Evolutionary conservation across 1,140 invertebrate genomes (phyloP), one percentile per base, ranked within the genome.

Genomic region (Sarcophaga peregrina): DNA sequence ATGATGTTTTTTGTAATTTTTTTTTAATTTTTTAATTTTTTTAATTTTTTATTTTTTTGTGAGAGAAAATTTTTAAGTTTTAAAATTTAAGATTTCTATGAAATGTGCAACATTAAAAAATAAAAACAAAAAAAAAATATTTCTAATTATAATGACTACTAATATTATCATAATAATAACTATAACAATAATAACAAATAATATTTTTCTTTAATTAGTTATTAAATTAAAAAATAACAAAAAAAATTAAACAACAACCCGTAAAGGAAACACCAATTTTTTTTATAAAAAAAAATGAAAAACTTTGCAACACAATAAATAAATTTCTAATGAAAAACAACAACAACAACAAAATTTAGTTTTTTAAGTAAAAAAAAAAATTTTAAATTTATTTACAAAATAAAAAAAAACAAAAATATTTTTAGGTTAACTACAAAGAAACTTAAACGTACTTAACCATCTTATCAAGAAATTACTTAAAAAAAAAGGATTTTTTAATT

Each of bases 101-200:
- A 82, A 84, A 85, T 85, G 84, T 86, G 85, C 85, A 86, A 84
- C 86, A 85, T 37, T 37, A 37, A 37, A 37, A 37, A 37, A 37
- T 37, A 37, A 37, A 37, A 37, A 37, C 25, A 37, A 37, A 37
- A 1, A 37, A 37, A 37, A 37, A n/a, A n/a, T n/a, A 37, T 37
- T 37, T 37, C 25, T 37, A 37, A 37, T 37, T 37, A 1, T 37
- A 37, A 37, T 37, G 25, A 37, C 1, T 37, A 37, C 25, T 37
- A 37, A 37, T 37, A 37, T 37, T 37, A 37, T 37, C 25, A 37
- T 85, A 68, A 68, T 20, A 20, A 68, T 20, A 9, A 68, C n/a
- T 68, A 68, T 20, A 3, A 68, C 20, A 17, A 68, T 68, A 8
- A 68, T 0, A 58, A 58, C 25, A 58, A 13, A 58, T 58, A 58